Conservation (phyloP, 1,140 invertebrate genomes). For the Mycetomoellerius zeteki region DNA sequence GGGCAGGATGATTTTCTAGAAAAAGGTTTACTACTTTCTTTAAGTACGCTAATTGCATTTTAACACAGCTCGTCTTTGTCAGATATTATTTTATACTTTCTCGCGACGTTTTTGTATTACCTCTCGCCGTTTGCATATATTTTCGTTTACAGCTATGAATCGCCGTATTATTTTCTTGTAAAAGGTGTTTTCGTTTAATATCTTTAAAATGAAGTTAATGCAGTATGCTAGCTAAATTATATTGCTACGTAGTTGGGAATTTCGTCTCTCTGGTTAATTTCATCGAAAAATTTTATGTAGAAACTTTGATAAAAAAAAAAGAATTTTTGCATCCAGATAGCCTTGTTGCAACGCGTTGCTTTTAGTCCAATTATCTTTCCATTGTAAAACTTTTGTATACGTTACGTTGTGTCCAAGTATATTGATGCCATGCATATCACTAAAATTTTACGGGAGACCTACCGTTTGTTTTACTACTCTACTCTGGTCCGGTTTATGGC, state of each 20-base stretch:
- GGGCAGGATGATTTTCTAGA: not conserved
- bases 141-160: not conserved
- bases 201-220: not conserved
- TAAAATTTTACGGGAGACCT: not conserved
- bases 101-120: not conserved
- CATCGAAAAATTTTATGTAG: slow-evolving; percentile 10
- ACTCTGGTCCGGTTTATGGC: not conserved
- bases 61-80: slow-evolving; percentile 24
- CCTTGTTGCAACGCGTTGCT: not conserved
- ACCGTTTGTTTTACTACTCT: slow-evolving; percentile 28
- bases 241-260: not conserved
- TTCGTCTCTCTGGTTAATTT: not conserved
- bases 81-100: slow-evolving; percentile 13
- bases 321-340: not conserved
- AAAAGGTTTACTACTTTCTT: not conserved
- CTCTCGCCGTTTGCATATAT: not conserved
- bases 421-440: slow-evolving; percentile 5
- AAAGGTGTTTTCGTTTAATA: slow-evolving; percentile 10
- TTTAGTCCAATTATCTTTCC: slow-evolving; percentile 24
- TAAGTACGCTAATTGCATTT: not conserved
- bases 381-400: slow-evolving; percentile 16
- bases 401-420: not conserved
- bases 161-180: not conserved
- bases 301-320: slow-evolving; percentile 8
- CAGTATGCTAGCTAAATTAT: not conserved